phyloP scores from a whole-genome alignment of 1,140 invertebrate genomes.

The Zaprionus vittiger region DNA sequence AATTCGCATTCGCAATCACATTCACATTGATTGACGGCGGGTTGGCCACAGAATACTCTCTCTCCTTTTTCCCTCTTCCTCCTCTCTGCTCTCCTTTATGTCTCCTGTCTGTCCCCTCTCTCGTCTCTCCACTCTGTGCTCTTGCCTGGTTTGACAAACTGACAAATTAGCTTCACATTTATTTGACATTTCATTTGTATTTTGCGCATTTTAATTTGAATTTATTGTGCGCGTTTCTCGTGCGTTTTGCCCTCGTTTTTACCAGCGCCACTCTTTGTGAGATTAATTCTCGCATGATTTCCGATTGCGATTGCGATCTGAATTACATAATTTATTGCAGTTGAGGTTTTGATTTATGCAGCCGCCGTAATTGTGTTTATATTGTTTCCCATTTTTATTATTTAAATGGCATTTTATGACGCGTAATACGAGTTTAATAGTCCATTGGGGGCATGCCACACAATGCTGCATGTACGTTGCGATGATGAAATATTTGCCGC shows the following conservation, averaged over 20 bases:
- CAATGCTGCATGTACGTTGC: not conserved
- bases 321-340: conserved; percentile 74
- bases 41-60: not conserved
- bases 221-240: conserved; percentile 8
- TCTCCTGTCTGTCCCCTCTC: not conserved
- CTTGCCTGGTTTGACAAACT: conserved; percentile 36
- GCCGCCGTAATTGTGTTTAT: conserved; percentile 52
- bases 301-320: conserved; percentile 42
- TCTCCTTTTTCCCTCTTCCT: not conserved
- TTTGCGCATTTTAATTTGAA: conserved; percentile 39
- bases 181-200: conserved; percentile 63
- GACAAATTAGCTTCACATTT: conserved; percentile 77
- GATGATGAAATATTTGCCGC: conserved; percentile 24
- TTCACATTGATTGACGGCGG: conserved; percentile 69
- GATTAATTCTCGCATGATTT: conserved; percentile 63
- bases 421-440: conserved; percentile 61
- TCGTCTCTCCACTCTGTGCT: not conserved
- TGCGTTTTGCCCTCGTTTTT: not conserved
- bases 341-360: conserved; percentile 66
- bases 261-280: conserved; percentile 17
- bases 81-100: not conserved
- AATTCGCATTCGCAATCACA: conserved; percentile 40
- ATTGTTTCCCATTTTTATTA: conserved; percentile 43
- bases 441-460: conserved; percentile 39
- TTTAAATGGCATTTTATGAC: conserved; percentile 64